phyloP scores from a whole-genome alignment of 2,113 vertebrate genomes.

The Charadrius vociferus region DNA sequence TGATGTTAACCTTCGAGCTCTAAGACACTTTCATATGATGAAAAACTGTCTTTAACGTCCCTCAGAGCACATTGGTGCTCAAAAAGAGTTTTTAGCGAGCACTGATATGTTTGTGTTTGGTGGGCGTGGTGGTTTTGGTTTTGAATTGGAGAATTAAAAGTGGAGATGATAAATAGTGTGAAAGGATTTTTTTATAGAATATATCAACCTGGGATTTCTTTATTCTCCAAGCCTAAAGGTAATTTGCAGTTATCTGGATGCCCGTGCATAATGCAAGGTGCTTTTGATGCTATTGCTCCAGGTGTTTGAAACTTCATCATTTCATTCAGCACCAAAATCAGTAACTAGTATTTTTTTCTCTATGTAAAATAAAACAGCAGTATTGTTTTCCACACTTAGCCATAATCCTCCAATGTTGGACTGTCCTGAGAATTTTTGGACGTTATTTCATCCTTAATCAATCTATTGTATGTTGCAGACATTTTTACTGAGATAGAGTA shows the following conservation, averaged over 20 bases:
- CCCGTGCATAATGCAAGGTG: background rate
- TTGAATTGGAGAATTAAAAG: background rate
- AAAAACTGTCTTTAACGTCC: background rate
- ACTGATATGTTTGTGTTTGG: background rate
- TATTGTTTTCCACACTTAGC: background rate
- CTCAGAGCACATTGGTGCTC: background rate
- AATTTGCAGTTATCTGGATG: background rate
- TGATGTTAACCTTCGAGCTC: background rate
- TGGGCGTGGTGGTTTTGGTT: background rate
- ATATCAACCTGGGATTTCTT: background rate
- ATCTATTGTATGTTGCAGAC: background rate
- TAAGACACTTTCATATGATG: background rate
- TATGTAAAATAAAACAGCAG: background rate
- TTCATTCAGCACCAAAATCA: background rate
- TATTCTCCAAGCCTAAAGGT: background rate
- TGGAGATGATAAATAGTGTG: background rate
- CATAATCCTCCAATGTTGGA: rapidly evolving
- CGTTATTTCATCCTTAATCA: background rate
- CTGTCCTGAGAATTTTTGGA: background rate
- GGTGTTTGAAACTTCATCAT: background rate
- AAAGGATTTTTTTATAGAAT: background rate
- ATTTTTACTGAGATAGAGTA: background rate
- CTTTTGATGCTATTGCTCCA: background rate
- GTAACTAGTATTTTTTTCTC: background rate
- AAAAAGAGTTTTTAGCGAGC: background rate